Conservation (phyloP, 2,888 invertebrate species). For the Lordiphosa andalusiaca region DNA sequence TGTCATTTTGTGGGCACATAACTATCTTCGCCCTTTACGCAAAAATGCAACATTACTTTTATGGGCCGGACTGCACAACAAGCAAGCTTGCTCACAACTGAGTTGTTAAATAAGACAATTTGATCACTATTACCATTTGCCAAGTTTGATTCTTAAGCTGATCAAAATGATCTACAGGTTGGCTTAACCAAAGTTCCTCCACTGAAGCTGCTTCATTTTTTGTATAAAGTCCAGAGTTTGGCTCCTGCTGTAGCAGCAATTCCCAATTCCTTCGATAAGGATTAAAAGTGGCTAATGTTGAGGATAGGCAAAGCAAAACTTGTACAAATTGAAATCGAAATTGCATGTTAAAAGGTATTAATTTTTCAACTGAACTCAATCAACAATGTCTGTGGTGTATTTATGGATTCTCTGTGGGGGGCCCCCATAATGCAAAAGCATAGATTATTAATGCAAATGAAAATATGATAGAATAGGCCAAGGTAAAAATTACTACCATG, state of each 20-base stretch:
- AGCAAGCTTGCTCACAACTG: too few relatives aligned
- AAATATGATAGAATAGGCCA: not conserved
- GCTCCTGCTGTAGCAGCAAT: slow-evolving; percentile 72
- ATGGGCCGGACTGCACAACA: too few relatives aligned
- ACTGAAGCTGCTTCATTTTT: slow-evolving; percentile 69
- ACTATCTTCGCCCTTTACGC: too few relatives aligned
- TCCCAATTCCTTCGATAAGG: slow-evolving; percentile 17
- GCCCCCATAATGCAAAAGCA: too few relatives aligned
- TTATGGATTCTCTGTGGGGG: not conserved
- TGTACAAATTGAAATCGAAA: not conserved
- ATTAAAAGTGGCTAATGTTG: slow-evolving; percentile 7
- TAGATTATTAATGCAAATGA: too few relatives aligned
- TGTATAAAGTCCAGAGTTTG: slow-evolving; percentile 57
- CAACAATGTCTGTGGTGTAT: not conserved
- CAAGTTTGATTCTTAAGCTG: slow-evolving; percentile 82
- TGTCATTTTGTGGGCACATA: too few relatives aligned
- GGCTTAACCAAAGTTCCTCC: slow-evolving; percentile 81
- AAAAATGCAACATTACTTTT: too few relatives aligned
- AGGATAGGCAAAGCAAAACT: slow-evolving; percentile 1
- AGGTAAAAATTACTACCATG: not conserved
- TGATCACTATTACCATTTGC: slow-evolving; percentile 78
- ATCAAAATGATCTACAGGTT: slow-evolving; percentile 83
- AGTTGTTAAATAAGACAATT: too few relatives aligned
- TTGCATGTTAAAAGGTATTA: slow-evolving; percentile 8
- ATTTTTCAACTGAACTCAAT: not conserved